phyloP scores from a whole-genome alignment of 1,140 invertebrate species.

The Uloborus diversus region DNA sequence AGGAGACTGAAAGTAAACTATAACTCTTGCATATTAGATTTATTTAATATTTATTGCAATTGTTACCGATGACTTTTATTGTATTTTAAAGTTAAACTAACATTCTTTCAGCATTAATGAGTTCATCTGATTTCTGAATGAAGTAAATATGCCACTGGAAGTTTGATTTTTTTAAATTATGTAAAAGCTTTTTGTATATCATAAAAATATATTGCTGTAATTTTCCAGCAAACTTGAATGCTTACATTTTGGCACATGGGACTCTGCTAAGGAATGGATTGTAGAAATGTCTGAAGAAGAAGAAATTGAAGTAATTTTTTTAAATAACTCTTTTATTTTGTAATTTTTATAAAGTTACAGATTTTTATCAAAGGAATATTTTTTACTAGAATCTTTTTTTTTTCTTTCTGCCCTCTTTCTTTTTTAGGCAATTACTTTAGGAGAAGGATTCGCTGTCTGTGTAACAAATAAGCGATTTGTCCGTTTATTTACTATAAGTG shows the following conservation, averaged over 20 bases:
- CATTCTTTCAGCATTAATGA: no score
- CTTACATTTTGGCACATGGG: slow-evolving; percentile 78
- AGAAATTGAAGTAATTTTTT: slow-evolving; percentile 69
- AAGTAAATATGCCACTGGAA: no score
- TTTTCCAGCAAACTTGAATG: slow-evolving; percentile 75
- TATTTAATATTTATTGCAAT: no score
- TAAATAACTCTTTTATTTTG: neutral
- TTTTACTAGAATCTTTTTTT: neutral
- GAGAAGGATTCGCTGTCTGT: slow-evolving; percentile 71
- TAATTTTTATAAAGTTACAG: no score
- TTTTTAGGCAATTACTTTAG: slow-evolving; percentile 32
- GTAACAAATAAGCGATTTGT: slow-evolving; percentile 79
- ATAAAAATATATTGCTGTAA: neutral
- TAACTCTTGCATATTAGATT: no score
- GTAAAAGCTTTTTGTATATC: neutral
- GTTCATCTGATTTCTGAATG: no score
- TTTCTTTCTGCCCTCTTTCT: no score
- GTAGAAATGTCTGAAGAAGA: slow-evolving; percentile 79
- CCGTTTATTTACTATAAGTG: slow-evolving; percentile 83
- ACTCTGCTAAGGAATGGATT: slow-evolving; percentile 88
- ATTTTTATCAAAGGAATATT: neutral
- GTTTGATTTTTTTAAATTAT: neutral
- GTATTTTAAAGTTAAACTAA: no score
- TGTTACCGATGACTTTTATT: no score
- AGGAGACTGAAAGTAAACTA: no score